Percentiles rank a stretch among this genome's conserved stretches.
Conservation (phyloP, 2,888 invertebrate species). For the Harpalus rufipes region DNA sequence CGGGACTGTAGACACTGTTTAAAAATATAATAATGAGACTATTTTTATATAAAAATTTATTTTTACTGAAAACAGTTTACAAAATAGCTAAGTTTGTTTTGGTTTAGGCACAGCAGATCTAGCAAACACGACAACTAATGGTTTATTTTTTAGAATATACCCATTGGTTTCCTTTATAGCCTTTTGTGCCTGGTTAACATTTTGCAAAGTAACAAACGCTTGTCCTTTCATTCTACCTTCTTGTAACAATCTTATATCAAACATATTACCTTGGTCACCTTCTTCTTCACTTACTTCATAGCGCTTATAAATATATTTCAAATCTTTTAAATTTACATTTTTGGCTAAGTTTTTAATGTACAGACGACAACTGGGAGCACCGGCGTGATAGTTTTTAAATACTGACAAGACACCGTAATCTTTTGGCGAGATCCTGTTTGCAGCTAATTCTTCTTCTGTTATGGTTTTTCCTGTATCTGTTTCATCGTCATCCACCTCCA, state of each 20-base stretch:
- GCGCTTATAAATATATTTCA: conserved; percentile 87
- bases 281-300: conserved; percentile 77
- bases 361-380: conserved; percentile 89
- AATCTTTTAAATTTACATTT: conserved; percentile 86
- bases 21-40: neutral
- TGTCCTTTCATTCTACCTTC: conserved; percentile 98
- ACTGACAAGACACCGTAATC: conserved; percentile 87
- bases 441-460: conserved; percentile 82
- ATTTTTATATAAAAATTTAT: conserved; percentile 28
- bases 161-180: conserved; percentile 93
- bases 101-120: conserved; percentile 75
- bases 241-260: conserved; percentile 91
- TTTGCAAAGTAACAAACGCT: conserved; percentile 92
- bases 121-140: conserved; percentile 94
- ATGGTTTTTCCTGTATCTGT: conserved; percentile 77
- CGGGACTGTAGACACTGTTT: too few species aligned
- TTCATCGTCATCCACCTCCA: conserved; percentile 71
- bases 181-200: conserved; percentile 82
- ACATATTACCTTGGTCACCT: conserved; percentile 77
- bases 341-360: conserved; percentile 96
- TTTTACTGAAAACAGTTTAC: conserved; percentile 23
- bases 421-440: conserved; percentile 84
- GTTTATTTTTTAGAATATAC: conserved; percentile 90
- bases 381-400: conserved; percentile 91
- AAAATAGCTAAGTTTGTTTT: conserved; percentile 50